These are phyloP conservation scores for Myripristis jacobus DNA, from an alignment of 2,797 vertebrate genomes.

Conservation along the genomic window DNA sequence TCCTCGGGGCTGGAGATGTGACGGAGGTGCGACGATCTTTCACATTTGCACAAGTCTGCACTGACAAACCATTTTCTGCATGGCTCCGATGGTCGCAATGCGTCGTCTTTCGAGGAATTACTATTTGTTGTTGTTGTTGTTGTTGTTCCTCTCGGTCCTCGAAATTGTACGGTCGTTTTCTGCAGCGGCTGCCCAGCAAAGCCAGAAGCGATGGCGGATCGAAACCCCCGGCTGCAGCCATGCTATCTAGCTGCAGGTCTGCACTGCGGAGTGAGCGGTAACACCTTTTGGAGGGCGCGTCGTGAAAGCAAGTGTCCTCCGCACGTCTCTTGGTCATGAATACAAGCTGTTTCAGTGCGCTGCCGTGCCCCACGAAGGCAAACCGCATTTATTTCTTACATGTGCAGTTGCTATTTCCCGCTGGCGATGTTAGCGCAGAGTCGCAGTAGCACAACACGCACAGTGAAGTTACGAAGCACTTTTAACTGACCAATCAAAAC, in stretches of 20 bases:
- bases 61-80: neutral
- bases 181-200: constrained; percentile 60
- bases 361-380: rapidly evolving
- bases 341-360: too few species aligned
- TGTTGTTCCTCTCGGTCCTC: constrained; percentile 29
- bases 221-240: constrained; percentile 32
- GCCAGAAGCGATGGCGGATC: constrained; percentile 52
- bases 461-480: neutral
- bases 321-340: constrained; percentile 81
- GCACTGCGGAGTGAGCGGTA: constrained; percentile 21
- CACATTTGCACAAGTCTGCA: constrained; percentile 56
- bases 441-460: constrained; percentile 31
- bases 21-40: constrained; percentile 24
- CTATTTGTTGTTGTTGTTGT: neutral
- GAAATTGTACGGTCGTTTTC: constrained; percentile 71
- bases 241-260: constrained; percentile 53
- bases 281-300: constrained; percentile 64
- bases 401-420: too few species aligned
- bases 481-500: constrained; percentile 53
- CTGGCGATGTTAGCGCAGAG: too few species aligned
- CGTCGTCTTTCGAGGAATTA: neutral
- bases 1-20: constrained; percentile 30
- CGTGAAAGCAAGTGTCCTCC: constrained; percentile 56
- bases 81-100: constrained; percentile 8
- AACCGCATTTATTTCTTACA: neutral